A percentile compares a stretch with the other conserved stretches of the same genome.
phyloP scores from a whole-genome alignment of 2,797 vertebrate species.

The Fratercula arctica region DNA sequence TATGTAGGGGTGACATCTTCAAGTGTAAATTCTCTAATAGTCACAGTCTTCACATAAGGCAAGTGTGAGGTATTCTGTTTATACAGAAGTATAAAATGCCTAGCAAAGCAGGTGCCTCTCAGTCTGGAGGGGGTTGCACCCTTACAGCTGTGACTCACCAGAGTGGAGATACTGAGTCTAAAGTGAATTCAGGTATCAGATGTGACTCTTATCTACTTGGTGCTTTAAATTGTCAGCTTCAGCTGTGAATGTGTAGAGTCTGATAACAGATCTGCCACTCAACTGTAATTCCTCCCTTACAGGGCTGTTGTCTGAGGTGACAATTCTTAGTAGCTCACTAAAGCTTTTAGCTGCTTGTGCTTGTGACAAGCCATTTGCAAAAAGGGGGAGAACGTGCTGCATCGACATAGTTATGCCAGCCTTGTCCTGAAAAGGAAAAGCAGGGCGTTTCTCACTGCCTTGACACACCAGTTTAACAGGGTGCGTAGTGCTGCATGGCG shows the following conservation, averaged over 20 bases:
- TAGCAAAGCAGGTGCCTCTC: background rate
- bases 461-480: background rate
- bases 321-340: background rate
- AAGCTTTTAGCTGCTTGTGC: background rate
- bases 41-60: background rate
- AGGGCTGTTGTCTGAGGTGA: background rate
- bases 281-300: background rate
- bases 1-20: background rate
- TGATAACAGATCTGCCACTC: background rate
- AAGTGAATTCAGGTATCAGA: background rate
- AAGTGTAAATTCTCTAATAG: background rate
- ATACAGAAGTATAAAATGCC: background rate
- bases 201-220: background rate
- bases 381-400: background rate
- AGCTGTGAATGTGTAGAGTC: background rate
- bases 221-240: background rate
- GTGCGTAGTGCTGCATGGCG: accelerated
- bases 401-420: background rate
- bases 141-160: accelerated
- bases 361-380: background rate
- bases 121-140: background rate
- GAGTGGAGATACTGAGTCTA: background rate
- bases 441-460: background rate
- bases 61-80: background rate
- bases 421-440: background rate